These are phyloP conservation scores for Bucorvus abyssinicus DNA, from an alignment of 2,797 vertebrate species.

Conservation along the genomic window DNA sequence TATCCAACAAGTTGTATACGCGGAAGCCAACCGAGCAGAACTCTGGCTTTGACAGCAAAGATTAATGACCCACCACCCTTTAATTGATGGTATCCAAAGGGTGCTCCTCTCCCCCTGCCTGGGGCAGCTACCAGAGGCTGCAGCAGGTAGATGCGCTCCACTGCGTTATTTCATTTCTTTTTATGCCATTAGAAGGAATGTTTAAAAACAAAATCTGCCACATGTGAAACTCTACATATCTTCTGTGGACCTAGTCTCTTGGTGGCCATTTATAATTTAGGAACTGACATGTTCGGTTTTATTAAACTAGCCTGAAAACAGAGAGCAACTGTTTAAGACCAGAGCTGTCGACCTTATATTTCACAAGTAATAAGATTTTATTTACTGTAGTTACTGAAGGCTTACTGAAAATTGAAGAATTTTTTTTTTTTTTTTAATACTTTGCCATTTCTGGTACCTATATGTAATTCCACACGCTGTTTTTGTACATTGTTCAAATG, in stretches of 20 bases:
- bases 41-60: slow-evolving; percentile 53
- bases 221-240: slow-evolving; percentile 11
- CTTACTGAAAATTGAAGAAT: not conserved
- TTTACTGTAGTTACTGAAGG: not conserved
- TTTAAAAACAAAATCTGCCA: slow-evolving; percentile 11
- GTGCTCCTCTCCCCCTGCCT: slow-evolving; percentile 32
- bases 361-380: slow-evolving; percentile 25
- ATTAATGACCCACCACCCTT: slow-evolving; percentile 56
- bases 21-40: slow-evolving; percentile 38
- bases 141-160: slow-evolving; percentile 40
- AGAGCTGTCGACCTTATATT: slow-evolving; percentile 34
- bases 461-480: not conserved
- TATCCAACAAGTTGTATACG: not conserved
- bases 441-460: not conserved
- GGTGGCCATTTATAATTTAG: slow-evolving; percentile 55
- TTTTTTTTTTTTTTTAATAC: not conserved
- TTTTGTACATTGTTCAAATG: not conserved
- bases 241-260: slow-evolving; percentile 36
- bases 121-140: slow-evolving; percentile 42
- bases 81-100: slow-evolving; percentile 45
- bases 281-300: slow-evolving; percentile 57
- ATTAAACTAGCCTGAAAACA: slow-evolving; percentile 60
- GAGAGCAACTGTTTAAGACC: slow-evolving; percentile 44
- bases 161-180: slow-evolving; percentile 21
- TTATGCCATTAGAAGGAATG: not conserved